A percentile compares a stretch with the other conserved stretches of the same genome.
phyloP scores from a whole-genome alignment of 2,888 invertebrate genomes.

The Drosophila antonietae region DNA sequence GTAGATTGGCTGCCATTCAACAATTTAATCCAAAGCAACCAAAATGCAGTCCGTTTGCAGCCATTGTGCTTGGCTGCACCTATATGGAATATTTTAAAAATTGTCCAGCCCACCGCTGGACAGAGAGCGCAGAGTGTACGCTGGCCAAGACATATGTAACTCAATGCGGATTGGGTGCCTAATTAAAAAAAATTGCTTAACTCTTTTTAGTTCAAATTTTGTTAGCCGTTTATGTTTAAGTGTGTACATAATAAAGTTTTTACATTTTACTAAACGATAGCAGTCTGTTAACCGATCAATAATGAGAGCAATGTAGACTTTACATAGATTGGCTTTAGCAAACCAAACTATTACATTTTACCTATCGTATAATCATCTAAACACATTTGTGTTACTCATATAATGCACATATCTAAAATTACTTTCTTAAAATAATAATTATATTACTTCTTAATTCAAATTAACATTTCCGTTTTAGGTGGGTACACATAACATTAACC shows the following conservation, averaged over 20 bases:
- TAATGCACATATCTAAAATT: not conserved
- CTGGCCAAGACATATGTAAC: slow-evolving; percentile 81
- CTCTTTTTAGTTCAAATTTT: slow-evolving; percentile 12
- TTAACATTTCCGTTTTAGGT: slow-evolving; percentile 1
- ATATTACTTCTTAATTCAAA: not conserved
- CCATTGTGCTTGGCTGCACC: slow-evolving; percentile 82
- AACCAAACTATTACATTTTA: not conserved
- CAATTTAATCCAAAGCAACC: slow-evolving; percentile 54
- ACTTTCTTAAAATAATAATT: not conserved
- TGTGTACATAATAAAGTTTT: slow-evolving; percentile 59
- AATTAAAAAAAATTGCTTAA: slow-evolving; percentile 6
- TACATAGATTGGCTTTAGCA: not conserved
- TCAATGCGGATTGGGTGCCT: slow-evolving; percentile 79
- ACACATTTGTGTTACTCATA: no score
- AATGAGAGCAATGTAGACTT: not conserved
- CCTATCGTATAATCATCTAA: not conserved
- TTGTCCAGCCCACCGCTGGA: slow-evolving; percentile 82
- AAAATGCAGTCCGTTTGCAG: slow-evolving; percentile 81
- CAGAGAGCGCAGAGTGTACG: slow-evolving; percentile 73
- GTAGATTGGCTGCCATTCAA: slow-evolving; percentile 64
- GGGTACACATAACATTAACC: not conserved
- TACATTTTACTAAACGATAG: slow-evolving; percentile 18
- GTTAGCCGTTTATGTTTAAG: slow-evolving; percentile 23
- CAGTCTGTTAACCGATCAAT: slow-evolving; percentile 8
- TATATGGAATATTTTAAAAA: slow-evolving; percentile 84